phyloP scores from a whole-genome alignment of 1,140 invertebrate genomes.

The Papilio dardanus region DNA sequence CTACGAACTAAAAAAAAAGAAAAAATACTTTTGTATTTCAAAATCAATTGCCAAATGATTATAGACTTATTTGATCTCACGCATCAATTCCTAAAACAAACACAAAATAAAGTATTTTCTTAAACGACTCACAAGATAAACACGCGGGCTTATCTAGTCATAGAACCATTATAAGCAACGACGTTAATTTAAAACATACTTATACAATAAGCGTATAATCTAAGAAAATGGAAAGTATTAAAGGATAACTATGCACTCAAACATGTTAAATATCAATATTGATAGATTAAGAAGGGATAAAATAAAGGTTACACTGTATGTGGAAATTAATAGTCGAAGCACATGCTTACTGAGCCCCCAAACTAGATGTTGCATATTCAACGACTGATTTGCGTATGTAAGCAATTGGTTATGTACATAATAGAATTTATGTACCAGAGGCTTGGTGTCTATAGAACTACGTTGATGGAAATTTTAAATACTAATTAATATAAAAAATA shows the following conservation, averaged over 20 bases:
- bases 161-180: background rate
- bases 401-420: conserved; percentile 75
- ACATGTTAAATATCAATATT: conserved; percentile 1
- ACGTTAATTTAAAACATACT: too few relatives aligned
- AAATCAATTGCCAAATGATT: too few relatives aligned
- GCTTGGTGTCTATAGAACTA: conserved; percentile 31
- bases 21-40: too few relatives aligned
- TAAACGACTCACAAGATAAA: too few relatives aligned
- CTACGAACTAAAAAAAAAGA: too few relatives aligned
- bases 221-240: background rate
- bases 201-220: background rate
- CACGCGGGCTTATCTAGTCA: too few relatives aligned
- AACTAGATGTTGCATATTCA: conserved; percentile 80
- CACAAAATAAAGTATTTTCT: too few relatives aligned
- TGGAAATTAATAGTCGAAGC: conserved; percentile 79
- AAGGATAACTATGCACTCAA: background rate
- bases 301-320: conserved; percentile 61
- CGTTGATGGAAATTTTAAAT: background rate
- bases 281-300: conserved; percentile 53
- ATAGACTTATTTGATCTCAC: too few relatives aligned
- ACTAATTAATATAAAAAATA: too few relatives aligned
- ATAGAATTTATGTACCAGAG: conserved; percentile 54
- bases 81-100: too few relatives aligned
- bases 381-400: conserved; percentile 77
- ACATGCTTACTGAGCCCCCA: conserved; percentile 75